Conservation (phyloP, 2,888 invertebrate genomes). For the Galerucella nymphaeae region DNA sequence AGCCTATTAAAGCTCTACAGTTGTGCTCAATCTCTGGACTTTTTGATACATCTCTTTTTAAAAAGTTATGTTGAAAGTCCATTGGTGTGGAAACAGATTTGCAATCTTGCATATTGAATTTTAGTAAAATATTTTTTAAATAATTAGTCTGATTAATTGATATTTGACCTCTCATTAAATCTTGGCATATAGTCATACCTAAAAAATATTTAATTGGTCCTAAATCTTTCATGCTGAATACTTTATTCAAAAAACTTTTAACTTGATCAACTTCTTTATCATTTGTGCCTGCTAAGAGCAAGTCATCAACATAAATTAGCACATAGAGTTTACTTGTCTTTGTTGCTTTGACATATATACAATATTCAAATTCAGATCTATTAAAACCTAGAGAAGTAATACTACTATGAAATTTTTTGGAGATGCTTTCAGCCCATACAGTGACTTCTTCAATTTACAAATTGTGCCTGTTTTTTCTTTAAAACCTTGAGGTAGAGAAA, state of each 20-base stretch:
- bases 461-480: slow-evolving; percentile 37
- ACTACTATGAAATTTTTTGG: slow-evolving; percentile 44
- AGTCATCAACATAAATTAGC: slow-evolving; percentile 44
- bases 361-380: slow-evolving; percentile 45
- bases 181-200: slow-evolving; percentile 21
- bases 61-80: slow-evolving; percentile 39
- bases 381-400: slow-evolving; percentile 37
- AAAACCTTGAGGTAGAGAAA: slow-evolving; percentile 41
- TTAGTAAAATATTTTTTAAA: slow-evolving; percentile 26
- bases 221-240: slow-evolving; percentile 31
- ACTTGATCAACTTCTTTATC: slow-evolving; percentile 32
- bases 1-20: slow-evolving; percentile 43
- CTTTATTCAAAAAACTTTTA: slow-evolving; percentile 31
- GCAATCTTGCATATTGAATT: slow-evolving; percentile 35
- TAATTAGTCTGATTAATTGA: slow-evolving; percentile 33
- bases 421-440: slow-evolving; percentile 48
- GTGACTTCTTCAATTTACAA: slow-evolving; percentile 46
- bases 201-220: slow-evolving; percentile 23
- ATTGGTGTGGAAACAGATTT: slow-evolving; percentile 31
- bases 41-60: slow-evolving; percentile 27
- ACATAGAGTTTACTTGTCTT: slow-evolving; percentile 34
- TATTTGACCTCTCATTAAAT: slow-evolving; percentile 21
- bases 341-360: slow-evolving; percentile 40
- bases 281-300: slow-evolving; percentile 35
- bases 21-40: slow-evolving; percentile 28